These are phyloP conservation scores for Trachelipus rathkii DNA, from an alignment of 1,140 invertebrate species.

Conservation along the genomic window DNA sequence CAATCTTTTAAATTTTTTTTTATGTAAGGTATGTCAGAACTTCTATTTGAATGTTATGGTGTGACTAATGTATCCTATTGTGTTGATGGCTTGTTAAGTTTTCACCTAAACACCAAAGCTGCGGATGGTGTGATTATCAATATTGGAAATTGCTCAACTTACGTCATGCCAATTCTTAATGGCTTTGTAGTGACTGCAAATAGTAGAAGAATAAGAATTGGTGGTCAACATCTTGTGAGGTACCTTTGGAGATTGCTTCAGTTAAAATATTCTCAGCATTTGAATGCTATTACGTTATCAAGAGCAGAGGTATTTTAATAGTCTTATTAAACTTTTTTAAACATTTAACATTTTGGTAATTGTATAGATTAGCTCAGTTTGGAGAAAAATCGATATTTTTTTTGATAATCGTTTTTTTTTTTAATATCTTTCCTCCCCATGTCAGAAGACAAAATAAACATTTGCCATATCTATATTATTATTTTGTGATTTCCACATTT, in stretches of 20 bases:
- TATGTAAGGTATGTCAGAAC: constrained; percentile 79
- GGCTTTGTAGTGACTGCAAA: constrained; percentile 65
- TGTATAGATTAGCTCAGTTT: no score
- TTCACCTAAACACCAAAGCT: constrained; percentile 62
- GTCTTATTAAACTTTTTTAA: no score
- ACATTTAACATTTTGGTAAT: no score
- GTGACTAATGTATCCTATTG: constrained; percentile 81
- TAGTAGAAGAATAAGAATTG: constrained; percentile 75
- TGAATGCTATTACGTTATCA: constrained; percentile 76
- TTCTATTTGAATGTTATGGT: constrained; percentile 89
- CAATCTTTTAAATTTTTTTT: no score
- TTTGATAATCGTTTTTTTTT: no score
- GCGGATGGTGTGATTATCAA: constrained; percentile 67
- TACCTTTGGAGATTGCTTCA: constrained; percentile 81
- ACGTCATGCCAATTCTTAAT: constrained; percentile 74
- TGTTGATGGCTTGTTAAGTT: constrained; percentile 79
- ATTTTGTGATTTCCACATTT: no score
- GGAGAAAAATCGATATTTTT: no score
- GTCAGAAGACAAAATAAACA: no score
- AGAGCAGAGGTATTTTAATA: constrained; percentile 65
- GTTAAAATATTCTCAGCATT: constrained; percentile 87
- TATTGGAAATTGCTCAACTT: constrained; percentile 81
- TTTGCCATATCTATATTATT: no score
- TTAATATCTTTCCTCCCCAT: no score
- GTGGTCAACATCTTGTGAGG: constrained; percentile 76